Evolutionary conservation across 2,113 vertebrate species (phyloP).

Genomic region (Corydoras sp.): DNA sequence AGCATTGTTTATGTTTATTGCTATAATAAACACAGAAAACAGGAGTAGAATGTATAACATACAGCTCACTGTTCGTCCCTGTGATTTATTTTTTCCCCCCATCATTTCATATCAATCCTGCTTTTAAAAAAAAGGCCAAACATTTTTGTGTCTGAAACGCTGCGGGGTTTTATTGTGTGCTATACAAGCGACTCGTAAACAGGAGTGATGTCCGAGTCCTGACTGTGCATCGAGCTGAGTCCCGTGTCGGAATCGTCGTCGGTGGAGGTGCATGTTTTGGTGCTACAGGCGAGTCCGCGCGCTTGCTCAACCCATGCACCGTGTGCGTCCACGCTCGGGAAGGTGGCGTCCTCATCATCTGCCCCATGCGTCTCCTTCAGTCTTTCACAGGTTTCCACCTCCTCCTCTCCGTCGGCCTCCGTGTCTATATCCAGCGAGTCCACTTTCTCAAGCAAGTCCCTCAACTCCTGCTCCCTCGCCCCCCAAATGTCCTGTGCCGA

Average conservation of each 20-base stretch:
- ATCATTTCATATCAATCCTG: too few relatives aligned
- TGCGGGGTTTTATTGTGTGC: too few relatives aligned
- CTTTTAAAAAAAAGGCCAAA: too few relatives aligned
- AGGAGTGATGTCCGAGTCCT: conserved; percentile 85
- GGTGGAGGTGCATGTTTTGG: conserved; percentile 67
- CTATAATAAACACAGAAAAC: too few relatives aligned
- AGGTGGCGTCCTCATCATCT: too few relatives aligned
- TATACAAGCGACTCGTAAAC: conserved; percentile 88
- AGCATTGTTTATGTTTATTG: too few relatives aligned
- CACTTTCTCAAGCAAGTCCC: conserved; percentile 74
- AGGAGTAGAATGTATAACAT: too few relatives aligned
- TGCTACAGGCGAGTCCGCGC: conserved; percentile 53
- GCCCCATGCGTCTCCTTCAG: too few relatives aligned
- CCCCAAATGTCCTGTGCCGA: conserved; percentile 74
- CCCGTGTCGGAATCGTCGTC: conserved; percentile 95
- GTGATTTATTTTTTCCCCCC: too few relatives aligned
- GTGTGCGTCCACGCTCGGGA: conserved; percentile 7
- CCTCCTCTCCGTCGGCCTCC: conserved; percentile 15
- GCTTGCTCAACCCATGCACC: conserved; percentile 75
- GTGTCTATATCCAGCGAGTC: conserved; percentile 65
- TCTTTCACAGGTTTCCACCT: background rate
- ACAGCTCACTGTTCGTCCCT: too few relatives aligned
- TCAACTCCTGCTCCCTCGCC: conserved; percentile 76
- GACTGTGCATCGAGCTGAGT: conserved; percentile 96
- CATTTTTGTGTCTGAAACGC: too few relatives aligned